Evolutionary conservation across 2,113 vertebrate genomes (phyloP).

Genomic region (Dipodomys merriami): DNA sequence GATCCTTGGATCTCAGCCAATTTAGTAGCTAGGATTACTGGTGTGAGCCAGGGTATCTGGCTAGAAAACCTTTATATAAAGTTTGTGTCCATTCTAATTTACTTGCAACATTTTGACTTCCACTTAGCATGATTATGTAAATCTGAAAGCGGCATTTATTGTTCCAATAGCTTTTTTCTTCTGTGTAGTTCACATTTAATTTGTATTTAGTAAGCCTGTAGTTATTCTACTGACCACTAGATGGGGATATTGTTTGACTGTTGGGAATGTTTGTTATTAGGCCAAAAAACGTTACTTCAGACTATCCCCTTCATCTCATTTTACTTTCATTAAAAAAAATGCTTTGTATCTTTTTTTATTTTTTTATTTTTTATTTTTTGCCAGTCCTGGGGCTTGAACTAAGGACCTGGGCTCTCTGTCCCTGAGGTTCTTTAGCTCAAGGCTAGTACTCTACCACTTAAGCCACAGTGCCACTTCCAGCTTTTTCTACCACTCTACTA

Average conservation of each 20-base stretch:
- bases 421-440: too few relatives aligned
- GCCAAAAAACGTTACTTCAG: not conserved
- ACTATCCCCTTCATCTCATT: not conserved
- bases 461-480: too few relatives aligned
- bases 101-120: not conserved
- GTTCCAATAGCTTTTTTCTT: not conserved
- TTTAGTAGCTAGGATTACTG: too few relatives aligned
- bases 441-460: too few relatives aligned
- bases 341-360: not conserved
- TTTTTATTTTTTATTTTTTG: too few relatives aligned
- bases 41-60: too few relatives aligned
- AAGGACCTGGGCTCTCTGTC: too few relatives aligned
- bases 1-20: too few relatives aligned
- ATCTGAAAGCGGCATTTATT: not conserved
- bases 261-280: not conserved
- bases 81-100: not conserved
- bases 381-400: too few relatives aligned
- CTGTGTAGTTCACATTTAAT: too few relatives aligned
- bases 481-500: too few relatives aligned
- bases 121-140: not conserved
- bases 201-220: not conserved
- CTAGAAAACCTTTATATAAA: not conserved
- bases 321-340: not conserved
- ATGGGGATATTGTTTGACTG: not conserved
- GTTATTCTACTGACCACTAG: conserved; percentile 13